Conservation (phyloP, 2,888 invertebrate species). For the Archips xylosteana region DNA sequence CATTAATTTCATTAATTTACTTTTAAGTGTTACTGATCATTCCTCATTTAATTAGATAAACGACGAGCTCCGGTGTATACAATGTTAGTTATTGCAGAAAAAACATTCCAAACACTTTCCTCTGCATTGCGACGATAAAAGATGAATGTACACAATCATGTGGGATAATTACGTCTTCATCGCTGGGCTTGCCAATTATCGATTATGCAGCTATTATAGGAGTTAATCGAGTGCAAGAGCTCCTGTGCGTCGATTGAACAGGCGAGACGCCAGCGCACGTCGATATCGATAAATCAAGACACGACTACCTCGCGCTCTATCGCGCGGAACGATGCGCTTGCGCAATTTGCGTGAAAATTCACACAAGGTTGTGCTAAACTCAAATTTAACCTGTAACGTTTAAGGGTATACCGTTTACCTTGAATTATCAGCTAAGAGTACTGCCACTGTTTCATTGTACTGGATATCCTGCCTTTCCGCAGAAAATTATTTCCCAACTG, state of each 20-base stretch:
- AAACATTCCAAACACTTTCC: not conserved
- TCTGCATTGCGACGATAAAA: slow-evolving; percentile 3
- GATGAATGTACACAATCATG: not conserved
- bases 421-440: not conserved
- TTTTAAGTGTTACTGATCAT: not conserved
- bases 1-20: not conserved
- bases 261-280: not conserved
- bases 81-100: slow-evolving; percentile 15
- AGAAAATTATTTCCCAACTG: not conserved
- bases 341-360: slow-evolving; percentile 24
- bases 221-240: slow-evolving; percentile 22
- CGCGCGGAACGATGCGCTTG: slow-evolving; percentile 20
- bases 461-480: not conserved
- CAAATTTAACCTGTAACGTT: not conserved
- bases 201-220: slow-evolving; percentile 21
- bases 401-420: not conserved
- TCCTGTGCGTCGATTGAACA: slow-evolving; percentile 7
- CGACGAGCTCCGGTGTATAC: not conserved
- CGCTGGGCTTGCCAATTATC: not conserved
- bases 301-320: not conserved
- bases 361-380: slow-evolving; percentile 5
- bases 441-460: not conserved
- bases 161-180: not conserved
- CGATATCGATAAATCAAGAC: slow-evolving; percentile 13
- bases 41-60: not conserved